A percentile compares a stretch with the other conserved stretches of the same genome.
Conservation (phyloP, 2,888 invertebrate genomes). For the Idaea straminata region DNA sequence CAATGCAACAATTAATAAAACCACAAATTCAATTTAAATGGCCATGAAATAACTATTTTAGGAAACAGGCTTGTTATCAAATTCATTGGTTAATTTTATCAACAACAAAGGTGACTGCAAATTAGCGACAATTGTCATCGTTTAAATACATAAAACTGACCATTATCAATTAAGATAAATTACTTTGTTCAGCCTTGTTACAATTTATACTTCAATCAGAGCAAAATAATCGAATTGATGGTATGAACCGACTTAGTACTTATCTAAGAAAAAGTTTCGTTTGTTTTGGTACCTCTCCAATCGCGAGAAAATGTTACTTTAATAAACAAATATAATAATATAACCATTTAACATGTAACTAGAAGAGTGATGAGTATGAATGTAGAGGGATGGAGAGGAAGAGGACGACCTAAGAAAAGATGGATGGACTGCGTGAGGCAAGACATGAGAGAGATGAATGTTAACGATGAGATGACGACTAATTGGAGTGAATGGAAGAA, state of each 20-base stretch:
- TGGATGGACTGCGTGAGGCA: no score
- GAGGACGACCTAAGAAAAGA: no score
- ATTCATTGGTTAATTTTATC: constrained; percentile 12
- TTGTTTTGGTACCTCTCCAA: no score
- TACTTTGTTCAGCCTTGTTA: neutral
- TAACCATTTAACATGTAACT: no score
- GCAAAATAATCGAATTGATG: neutral
- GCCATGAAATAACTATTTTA: constrained; percentile 3
- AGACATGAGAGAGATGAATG: no score
- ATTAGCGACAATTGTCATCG: constrained; percentile 24
- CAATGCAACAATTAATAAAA: neutral
- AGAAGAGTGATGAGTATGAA: no score
- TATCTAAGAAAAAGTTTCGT: no score
- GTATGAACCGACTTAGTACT: neutral
- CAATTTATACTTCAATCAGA: neutral
- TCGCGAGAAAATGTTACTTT: no score
- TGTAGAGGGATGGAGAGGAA: no score
- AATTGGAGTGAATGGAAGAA: no score
- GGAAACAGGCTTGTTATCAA: neutral
- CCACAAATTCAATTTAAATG: neutral
- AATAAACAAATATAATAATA: no score
- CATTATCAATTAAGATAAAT: constrained; percentile 9
- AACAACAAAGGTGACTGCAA: constrained; percentile 29
- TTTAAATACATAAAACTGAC: constrained; percentile 12
- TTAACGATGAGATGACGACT: no score